Percentiles rank a stretch among this genome's conserved stretches.
Evolutionary conservation across 2,888 invertebrate species (phyloP).

Genomic region (Apamea crenata): DNA sequence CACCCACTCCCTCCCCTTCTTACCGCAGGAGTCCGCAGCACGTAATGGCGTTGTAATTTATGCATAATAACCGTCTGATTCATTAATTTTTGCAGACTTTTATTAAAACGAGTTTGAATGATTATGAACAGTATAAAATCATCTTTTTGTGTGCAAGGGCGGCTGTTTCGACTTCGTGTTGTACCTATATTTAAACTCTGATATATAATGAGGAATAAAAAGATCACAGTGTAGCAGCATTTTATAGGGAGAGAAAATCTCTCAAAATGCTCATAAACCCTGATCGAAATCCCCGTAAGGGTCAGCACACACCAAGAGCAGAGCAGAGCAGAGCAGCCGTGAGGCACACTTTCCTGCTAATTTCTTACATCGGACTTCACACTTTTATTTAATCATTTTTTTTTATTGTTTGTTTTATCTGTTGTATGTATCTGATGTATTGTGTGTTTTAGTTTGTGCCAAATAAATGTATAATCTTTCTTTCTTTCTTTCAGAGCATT

Average conservation of each 20-base stretch:
- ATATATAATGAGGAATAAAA: conserved; percentile 24
- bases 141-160: not conserved
- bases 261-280: too few species aligned
- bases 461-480: too few species aligned
- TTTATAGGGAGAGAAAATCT: conserved; percentile 23
- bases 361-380: too few species aligned
- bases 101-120: conserved; percentile 74
- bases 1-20: not conserved
- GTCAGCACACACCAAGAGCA: too few species aligned
- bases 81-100: conserved; percentile 72
- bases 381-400: too few species aligned
- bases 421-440: too few species aligned
- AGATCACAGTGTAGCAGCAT: conserved; percentile 12
- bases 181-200: conserved; percentile 16
- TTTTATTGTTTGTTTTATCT: too few species aligned
- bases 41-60: conserved; percentile 73
- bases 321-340: too few species aligned
- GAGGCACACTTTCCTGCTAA: too few species aligned
- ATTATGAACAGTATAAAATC: conserved; percentile 48
- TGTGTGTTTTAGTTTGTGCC: too few species aligned
- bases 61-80: conserved; percentile 72
- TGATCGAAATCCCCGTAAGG: too few species aligned
- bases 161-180: not conserved
- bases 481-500: too few species aligned
- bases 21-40: conserved; percentile 10